phyloP scores from a whole-genome alignment of 2,797 vertebrate species.

The Myotis planiceps region DNA sequence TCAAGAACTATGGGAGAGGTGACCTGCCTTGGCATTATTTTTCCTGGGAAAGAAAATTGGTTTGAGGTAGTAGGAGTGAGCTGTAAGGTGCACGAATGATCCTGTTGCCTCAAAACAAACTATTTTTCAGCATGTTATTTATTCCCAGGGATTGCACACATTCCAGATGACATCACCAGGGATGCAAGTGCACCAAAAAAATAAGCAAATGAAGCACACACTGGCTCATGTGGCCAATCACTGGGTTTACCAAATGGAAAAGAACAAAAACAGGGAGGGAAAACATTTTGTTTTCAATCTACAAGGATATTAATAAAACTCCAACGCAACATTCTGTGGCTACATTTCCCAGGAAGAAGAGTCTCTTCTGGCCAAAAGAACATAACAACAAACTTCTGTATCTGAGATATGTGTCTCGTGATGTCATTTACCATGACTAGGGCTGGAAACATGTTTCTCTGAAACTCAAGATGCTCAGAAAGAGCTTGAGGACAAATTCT shows the following conservation, averaged over 20 bases:
- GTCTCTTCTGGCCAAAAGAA: slow-evolving; percentile 70
- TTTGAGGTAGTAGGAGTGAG: background rate
- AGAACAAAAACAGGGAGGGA: slow-evolving; percentile 76
- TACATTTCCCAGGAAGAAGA: slow-evolving; percentile 75
- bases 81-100: background rate
- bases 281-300: slow-evolving; percentile 83
- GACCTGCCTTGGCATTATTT: background rate
- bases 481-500: background rate
- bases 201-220: slow-evolving; percentile 72
- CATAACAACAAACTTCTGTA: slow-evolving; percentile 70
- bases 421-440: slow-evolving; percentile 56
- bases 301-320: slow-evolving; percentile 78
- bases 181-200: slow-evolving; percentile 37
- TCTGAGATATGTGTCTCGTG: slow-evolving; percentile 71
- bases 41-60: background rate
- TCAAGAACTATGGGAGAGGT: background rate
- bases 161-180: slow-evolving; percentile 67
- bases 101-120: background rate
- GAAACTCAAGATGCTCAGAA: background rate
- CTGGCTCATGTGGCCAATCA: slow-evolving; percentile 72
- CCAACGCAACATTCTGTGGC: slow-evolving; percentile 75
- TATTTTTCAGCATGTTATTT: slow-evolving; percentile 33
- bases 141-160: slow-evolving; percentile 48
- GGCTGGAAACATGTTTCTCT: slow-evolving; percentile 58
- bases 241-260: slow-evolving; percentile 70